Conservation (phyloP, 2,888 invertebrate species). For the Chymomyza procnemis region DNA sequence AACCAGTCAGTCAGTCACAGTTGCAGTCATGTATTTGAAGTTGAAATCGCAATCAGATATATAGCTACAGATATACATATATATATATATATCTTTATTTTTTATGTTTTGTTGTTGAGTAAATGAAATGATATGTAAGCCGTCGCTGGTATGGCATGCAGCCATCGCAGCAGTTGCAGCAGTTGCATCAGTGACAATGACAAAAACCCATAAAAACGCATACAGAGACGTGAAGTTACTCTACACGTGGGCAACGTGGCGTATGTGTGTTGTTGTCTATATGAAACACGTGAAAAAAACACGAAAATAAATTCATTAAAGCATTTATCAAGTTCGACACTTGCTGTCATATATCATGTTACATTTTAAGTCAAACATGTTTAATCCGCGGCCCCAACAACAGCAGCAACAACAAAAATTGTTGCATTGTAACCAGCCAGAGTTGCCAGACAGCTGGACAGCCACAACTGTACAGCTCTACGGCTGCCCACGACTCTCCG, state of each 20-base stretch:
- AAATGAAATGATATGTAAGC: background rate
- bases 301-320: slow-evolving; percentile 69
- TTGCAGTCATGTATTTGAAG: background rate
- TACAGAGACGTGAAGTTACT: slow-evolving; percentile 2
- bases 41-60: background rate
- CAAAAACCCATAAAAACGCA: background rate
- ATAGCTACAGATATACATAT: no score
- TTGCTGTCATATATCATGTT: slow-evolving; percentile 61
- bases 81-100: background rate
- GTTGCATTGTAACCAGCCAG: slow-evolving; percentile 18
- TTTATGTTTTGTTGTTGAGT: background rate
- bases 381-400: slow-evolving; percentile 55
- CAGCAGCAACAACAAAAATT: slow-evolving; percentile 22
- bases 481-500: slow-evolving; percentile 6
- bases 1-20: slow-evolving; percentile 1
- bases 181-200: slow-evolving; percentile 2
- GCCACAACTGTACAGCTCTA: no score
- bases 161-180: slow-evolving; percentile 5
- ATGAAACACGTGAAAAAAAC: slow-evolving; percentile 32
- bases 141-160: background rate
- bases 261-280: background rate
- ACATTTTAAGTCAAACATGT: slow-evolving; percentile 58
- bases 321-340: slow-evolving; percentile 73
- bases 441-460: background rate
- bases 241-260: background rate